phyloP scores from a whole-genome alignment of 2,888 invertebrate species.

The Tigriopus californicus region DNA sequence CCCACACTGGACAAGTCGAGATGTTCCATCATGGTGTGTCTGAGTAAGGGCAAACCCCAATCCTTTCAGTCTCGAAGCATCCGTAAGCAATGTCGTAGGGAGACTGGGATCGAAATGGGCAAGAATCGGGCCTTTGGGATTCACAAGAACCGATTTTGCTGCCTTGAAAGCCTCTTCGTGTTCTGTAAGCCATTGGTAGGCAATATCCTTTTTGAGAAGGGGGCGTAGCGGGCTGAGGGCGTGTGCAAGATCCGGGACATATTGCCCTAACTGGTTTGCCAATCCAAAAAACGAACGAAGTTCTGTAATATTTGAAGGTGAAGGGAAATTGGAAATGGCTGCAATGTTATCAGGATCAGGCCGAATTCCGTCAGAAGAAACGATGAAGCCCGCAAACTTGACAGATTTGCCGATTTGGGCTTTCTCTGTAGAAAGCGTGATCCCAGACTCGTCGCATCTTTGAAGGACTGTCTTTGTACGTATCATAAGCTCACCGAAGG shows the following conservation, averaged over 20 bases:
- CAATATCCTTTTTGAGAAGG: slow-evolving; percentile 1
- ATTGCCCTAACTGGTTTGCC: slow-evolving; percentile 7
- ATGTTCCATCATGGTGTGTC: too few species aligned
- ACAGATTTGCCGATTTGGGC: too few species aligned
- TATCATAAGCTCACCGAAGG: too few species aligned
- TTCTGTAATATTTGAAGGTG: slow-evolving; percentile 15
- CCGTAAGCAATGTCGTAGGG: slow-evolving; percentile 5
- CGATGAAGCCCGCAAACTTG: too few species aligned
- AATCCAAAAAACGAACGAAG: slow-evolving; percentile 15
- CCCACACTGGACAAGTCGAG: background rate
- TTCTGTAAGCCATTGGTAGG: slow-evolving; percentile 3
- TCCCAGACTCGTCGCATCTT: too few species aligned
- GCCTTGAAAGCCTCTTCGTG: slow-evolving; percentile 6
- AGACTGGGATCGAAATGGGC: background rate
- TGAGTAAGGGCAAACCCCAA: slow-evolving; percentile 7
- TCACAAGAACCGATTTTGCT: slow-evolving; percentile 4
- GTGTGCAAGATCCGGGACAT: background rate
- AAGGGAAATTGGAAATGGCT: slow-evolving; percentile 2
- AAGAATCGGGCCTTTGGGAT: background rate
- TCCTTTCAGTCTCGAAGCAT: slow-evolving; percentile 1
- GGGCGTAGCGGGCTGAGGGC: slow-evolving; percentile 6
- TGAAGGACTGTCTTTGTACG: too few species aligned
- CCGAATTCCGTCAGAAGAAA: background rate
- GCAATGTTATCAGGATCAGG: background rate
- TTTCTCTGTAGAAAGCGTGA: too few species aligned